Base-by-base conservation (phyloP, 2,888 invertebrate species). In the Petrolisthes manimaculis region DNA sequence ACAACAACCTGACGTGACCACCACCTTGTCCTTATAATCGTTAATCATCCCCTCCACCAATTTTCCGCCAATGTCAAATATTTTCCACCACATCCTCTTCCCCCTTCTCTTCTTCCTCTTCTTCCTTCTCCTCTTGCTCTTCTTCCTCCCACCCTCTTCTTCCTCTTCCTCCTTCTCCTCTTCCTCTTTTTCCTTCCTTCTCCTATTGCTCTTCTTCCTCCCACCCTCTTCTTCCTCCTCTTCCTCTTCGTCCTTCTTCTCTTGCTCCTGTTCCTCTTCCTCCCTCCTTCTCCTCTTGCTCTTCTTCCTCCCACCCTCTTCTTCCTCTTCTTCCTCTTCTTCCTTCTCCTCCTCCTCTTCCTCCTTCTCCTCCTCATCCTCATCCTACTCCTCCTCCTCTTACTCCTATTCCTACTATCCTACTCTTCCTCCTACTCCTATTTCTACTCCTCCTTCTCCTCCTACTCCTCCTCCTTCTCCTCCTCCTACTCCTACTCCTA, bases 71-170 rank as follows among this genome's bases (percentile, higher is more conserved):
- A 12, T 67, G 12, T 67, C 18, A 12, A 1, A 14, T 67, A 12
- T 18, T 67, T 67, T 3, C 18, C 67, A 18, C 67, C 18, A 14
- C 18, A 14, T 67, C 67, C 18, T 67, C 18, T 67, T 18, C 1
- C 67, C 3, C 67, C 14, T 18, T 67, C 67, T 67, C 18, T 67
- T 67, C 18, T 54, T 80, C 54, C 21, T 75, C 77, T 3, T n/a
- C 3, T 4, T 75, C 4, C 21, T 12, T 75, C 77, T 75, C 77
- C 1, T 12, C 1, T 67, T 67, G 53, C 14, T 80, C 24, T 14
- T 54, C 54, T 80, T 37, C 53, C 18, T 80, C 80, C 53, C 80
- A 14, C 54, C 53, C 80, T 80, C 54, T 51, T n/a, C 53, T 54
- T 80, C 54, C 21, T 75, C 77, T 3, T n/a, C 3, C 77, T 75